Conservation (phyloP, 1,140 invertebrate species). For the Lepidurus arcticus region DNA sequence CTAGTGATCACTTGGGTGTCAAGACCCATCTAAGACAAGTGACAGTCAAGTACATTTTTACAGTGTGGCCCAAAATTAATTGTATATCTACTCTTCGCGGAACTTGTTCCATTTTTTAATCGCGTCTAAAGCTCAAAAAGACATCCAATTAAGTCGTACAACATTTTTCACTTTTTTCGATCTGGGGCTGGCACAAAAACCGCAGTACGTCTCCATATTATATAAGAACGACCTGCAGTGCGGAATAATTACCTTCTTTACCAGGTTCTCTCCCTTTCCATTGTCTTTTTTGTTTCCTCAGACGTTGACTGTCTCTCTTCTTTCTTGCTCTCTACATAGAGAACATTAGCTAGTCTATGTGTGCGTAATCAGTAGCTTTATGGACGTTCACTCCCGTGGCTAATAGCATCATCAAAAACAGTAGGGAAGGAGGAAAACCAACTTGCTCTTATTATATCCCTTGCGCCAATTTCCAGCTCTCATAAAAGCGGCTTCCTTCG, state of each 20-base stretch:
- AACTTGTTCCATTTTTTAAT: background rate
- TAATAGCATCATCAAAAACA: slow-evolving; percentile 22
- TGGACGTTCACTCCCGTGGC: slow-evolving; percentile 1
- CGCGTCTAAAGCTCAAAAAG: background rate
- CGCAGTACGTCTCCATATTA: background rate
- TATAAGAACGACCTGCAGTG: background rate
- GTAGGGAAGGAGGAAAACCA: slow-evolving; percentile 12
- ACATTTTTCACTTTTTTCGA: background rate
- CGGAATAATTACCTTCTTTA: background rate
- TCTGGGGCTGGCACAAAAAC: background rate
- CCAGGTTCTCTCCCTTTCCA: background rate
- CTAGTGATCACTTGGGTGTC: background rate
- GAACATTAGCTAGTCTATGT: background rate
- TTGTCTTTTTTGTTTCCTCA: background rate
- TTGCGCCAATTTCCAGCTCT: background rate
- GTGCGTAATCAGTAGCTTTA: slow-evolving; percentile 21
- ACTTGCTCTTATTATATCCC: background rate
- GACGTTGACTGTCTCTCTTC: too few species aligned
- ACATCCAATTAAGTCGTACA: background rate
- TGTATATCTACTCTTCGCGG: background rate
- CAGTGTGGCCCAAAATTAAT: background rate
- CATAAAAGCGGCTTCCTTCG: background rate
- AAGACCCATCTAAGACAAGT: background rate
- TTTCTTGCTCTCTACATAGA: background rate
- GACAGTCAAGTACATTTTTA: slow-evolving; percentile 8